Base-by-base conservation (phyloP, 2,797 vertebrate species). In the Alauda arvensis region DNA sequence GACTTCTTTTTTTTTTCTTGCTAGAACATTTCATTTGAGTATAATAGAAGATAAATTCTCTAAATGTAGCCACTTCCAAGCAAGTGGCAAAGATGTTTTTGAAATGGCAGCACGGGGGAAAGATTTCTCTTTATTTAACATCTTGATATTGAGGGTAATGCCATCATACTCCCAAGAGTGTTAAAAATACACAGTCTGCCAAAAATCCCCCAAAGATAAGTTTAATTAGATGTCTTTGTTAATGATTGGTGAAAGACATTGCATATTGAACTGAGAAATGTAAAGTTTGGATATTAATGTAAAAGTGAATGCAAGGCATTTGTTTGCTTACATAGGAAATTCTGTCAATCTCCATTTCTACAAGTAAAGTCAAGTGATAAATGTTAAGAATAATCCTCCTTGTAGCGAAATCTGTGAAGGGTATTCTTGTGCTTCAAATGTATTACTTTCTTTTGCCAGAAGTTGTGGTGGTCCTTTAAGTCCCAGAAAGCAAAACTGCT, bases 71-170 rank as follows among this genome's bases (percentile, higher is more conserved):
- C 14, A 28, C 3, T 3, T 81, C n/a, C 74, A 18, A 82, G n/a
- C 5, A 80, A 79, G 55, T 15, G 46, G 34, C 26, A 59, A 48
- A 29, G 13, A 14, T 28, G 8, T 55, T 76, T 67, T 79, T 68
- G 2, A 40, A 70, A 43, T 37, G 18, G 14, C 10, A 24, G 8
- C 5, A 34, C 6, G 0, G 8, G 3, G 8, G 4, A 8, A 74
- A 19, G 10, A 33, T 70, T 72, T 59, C 9, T 67, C 1, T 5
- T 46, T 68, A 25, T 1, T 0, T 77, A 77, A 77, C 19, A 18
- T 46, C 24, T 56, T 84, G 28, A 57, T 65, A 21, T 16, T 33
- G 29, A 52, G 34, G 23, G 11, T 67, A 59, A 70, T 66, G 18
- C 20, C 3, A 15, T 67, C 28, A 8, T 81, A 37, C 11, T 46